Evolutionary conservation across 2,113 vertebrate species (phyloP).

Genomic region (Mugil cephalus): DNA sequence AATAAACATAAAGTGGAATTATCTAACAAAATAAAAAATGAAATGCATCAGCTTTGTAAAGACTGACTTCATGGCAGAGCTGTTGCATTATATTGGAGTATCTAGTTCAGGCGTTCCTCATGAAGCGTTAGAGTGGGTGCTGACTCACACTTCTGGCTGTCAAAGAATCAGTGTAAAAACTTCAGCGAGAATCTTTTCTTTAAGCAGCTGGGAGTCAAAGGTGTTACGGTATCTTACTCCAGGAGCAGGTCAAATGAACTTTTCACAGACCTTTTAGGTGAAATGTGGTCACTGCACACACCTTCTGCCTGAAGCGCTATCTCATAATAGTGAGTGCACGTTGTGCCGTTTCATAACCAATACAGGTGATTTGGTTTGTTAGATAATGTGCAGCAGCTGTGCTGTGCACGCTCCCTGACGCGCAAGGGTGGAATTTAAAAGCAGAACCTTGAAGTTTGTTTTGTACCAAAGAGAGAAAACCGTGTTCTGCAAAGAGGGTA

Average conservation of each 20-base stretch:
- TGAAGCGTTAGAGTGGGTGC: too few relatives aligned
- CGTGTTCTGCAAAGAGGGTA: neutral
- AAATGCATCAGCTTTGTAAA: too few relatives aligned
- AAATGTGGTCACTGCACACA: conserved; percentile 1
- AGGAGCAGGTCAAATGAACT: neutral
- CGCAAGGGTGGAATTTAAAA: neutral
- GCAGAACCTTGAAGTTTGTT: neutral
- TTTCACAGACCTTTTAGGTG: neutral
- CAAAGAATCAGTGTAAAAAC: too few relatives aligned
- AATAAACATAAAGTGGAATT: too few relatives aligned
- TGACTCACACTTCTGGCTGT: too few relatives aligned
- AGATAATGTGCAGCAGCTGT: conserved; percentile 14
- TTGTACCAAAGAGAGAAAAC: neutral
- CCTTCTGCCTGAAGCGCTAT: neutral
- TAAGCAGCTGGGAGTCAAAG: neutral
- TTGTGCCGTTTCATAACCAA: conserved; percentile 41
- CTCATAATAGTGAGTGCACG: conserved; percentile 3
- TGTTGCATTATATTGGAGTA: too few relatives aligned
- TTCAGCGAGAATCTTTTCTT: too few relatives aligned
- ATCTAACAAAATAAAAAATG: too few relatives aligned
- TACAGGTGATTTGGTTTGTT: conserved; percentile 48
- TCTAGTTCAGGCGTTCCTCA: too few relatives aligned
- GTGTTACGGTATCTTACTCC: neutral
- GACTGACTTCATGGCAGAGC: too few relatives aligned
- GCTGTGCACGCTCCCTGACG: neutral